Base-by-base conservation (phyloP, 1,140 invertebrate genomes). In the Aphaenogaster ashmeadi region DNA sequence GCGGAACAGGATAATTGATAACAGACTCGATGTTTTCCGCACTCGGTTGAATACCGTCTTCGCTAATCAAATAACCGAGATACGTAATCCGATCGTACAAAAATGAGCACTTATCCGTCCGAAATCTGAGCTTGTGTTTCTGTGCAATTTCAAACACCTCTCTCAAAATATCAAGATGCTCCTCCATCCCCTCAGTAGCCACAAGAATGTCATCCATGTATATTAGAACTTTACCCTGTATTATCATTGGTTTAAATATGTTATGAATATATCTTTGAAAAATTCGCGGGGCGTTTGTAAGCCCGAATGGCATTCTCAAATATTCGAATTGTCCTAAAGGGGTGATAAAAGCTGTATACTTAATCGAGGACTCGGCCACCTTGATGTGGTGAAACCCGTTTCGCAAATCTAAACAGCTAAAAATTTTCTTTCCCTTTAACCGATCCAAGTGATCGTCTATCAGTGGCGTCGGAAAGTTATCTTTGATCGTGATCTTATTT, bases 241-340 rank as follows among this genome's bases (percentile, higher is more conserved):
- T n/a, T n/a, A n/a, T n/a, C n/a, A n/a, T n/a, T n/a, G n/a, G n/a
- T n/a, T n/a, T n/a, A n/a, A n/a, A n/a, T n/a, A n/a, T n/a, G n/a
- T n/a, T n/a, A n/a, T n/a, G n/a, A 18, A 86, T 27, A n/a, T 47
- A 86, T 8, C 74, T 3, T 9, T 78, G 44, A 50, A 78, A 86
- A 1, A 78, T 74, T 11, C 64, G 41, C 0, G 72, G 71, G 0
- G 64, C 64, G 18, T 78, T 86, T 0, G 64, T 69, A 0, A 86
- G 15, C 0, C 84, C 74, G 38, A 77, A 78, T 0, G 84, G 44
- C 38, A 52, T 67, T 27, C 27, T 67, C 3, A 60, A 52, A 62
- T 52, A 86, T n/a, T 86, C 72, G 6, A 18, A 86, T 21, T 77
- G 64, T 0, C 72, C 38, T 8, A 67, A 0, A 0, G 72, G 84